Conservation (phyloP, 2,797 vertebrate genomes). For the Mus minutoides region DNA sequence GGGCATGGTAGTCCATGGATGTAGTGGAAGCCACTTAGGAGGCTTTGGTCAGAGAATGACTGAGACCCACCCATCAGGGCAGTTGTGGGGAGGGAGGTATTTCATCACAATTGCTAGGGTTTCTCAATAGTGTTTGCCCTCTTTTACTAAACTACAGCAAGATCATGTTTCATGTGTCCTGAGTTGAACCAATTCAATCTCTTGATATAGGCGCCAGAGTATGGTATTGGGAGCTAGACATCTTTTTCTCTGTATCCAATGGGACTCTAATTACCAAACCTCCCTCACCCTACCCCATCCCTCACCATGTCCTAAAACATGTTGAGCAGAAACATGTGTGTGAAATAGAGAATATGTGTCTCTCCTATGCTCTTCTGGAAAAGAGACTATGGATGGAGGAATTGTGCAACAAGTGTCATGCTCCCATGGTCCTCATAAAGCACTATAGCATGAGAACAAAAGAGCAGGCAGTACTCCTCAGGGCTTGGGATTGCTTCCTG, state of each 20-base stretch:
- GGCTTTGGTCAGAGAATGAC: neutral
- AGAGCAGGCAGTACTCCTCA: fast-evolving
- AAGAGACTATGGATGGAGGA: neutral
- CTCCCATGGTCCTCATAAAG: neutral
- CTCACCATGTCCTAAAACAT: neutral
- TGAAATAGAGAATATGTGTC: no score
- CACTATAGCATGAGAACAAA: neutral
- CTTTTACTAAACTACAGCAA: neutral
- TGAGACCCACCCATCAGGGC: neutral
- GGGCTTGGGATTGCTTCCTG: neutral
- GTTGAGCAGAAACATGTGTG: no score
- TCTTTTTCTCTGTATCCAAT: neutral
- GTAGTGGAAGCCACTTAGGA: neutral
- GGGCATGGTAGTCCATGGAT: no score
- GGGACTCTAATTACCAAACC: neutral
- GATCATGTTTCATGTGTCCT: neutral
- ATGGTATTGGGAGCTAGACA: fast-evolving
- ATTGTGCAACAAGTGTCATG: neutral
- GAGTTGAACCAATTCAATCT: neutral
- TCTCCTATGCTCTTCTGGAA: neutral
- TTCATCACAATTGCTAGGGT: neutral
- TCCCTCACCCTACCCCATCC: neutral
- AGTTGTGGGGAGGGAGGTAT: neutral
- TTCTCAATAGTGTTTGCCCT: neutral
- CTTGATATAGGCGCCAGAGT: neutral